A percentile compares a stretch with the other conserved stretches of the same genome.
phyloP scores from a whole-genome alignment of 2,797 vertebrate species.

The Caiman crocodilus region DNA sequence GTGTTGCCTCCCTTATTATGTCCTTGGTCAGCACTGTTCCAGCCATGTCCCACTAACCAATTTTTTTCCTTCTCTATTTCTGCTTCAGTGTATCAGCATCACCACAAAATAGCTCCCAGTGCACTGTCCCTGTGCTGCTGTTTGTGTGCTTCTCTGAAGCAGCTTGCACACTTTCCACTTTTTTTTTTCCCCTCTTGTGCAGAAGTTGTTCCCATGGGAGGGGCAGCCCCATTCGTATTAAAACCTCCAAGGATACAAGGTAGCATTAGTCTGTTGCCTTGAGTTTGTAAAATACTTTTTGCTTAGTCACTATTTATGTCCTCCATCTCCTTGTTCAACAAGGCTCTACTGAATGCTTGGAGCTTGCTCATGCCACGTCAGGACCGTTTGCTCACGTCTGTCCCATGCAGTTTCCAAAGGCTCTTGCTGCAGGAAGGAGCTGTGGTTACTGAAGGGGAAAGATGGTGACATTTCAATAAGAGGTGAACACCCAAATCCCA shows the following conservation, averaged over 20 bases:
- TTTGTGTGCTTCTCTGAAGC: background rate
- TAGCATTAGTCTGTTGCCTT: background rate
- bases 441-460: background rate
- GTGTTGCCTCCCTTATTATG: background rate
- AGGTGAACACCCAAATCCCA: background rate
- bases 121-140: background rate
- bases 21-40: background rate
- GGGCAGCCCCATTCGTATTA: background rate
- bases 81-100: background rate
- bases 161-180: background rate
- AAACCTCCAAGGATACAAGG: background rate
- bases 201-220: background rate
- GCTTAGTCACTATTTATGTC: background rate
- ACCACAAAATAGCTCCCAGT: too few relatives aligned
- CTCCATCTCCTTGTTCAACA: background rate
- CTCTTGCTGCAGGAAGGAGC: background rate
- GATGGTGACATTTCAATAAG: background rate
- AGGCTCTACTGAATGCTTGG: background rate
- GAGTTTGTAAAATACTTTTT: background rate
- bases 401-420: background rate
- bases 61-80: background rate
- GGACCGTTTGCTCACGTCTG: background rate
- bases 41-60: background rate
- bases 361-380: background rate
- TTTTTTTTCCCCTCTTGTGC: background rate